Conservation (phyloP, 1,140 invertebrate genomes). For the Anastrepha obliqua region DNA sequence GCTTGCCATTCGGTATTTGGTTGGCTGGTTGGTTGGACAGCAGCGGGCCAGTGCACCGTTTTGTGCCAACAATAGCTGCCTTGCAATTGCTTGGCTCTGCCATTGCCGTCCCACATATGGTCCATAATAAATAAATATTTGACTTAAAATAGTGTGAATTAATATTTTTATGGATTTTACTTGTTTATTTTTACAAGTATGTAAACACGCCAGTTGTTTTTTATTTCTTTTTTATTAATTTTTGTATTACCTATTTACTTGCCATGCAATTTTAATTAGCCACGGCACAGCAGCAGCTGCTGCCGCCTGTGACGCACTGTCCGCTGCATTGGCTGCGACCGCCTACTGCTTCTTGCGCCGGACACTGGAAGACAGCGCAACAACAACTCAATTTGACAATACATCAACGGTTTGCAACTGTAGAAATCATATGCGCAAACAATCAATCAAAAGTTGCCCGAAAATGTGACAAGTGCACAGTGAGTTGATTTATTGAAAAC, state of each 20-base stretch:
- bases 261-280: constrained; percentile 38
- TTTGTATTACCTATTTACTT: neutral
- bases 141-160: constrained; percentile 53
- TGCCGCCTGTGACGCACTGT: neutral
- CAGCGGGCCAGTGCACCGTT: neutral
- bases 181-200: constrained; percentile 50
- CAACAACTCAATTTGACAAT: constrained; percentile 51
- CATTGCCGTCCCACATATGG: constrained; percentile 17
- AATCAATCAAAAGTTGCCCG: constrained; percentile 26
- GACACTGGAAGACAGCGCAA: constrained; percentile 16
- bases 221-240: constrained; percentile 46
- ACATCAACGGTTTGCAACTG: constrained; percentile 32
- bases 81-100: neutral
- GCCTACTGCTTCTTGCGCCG: constrained; percentile 6
- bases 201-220: neutral
- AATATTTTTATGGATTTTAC: constrained; percentile 52
- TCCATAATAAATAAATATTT: constrained; percentile 52
- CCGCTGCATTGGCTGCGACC: neutral
- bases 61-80: neutral
- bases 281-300: neutral
- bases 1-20: constrained; percentile 4
- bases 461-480: neutral
- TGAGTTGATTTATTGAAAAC: neutral
- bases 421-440: neutral
- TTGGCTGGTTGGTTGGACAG: neutral